These are phyloP conservation scores for Pseudochromis fuscus DNA, from an alignment of 2,797 vertebrate genomes.

Conservation along the genomic window DNA sequence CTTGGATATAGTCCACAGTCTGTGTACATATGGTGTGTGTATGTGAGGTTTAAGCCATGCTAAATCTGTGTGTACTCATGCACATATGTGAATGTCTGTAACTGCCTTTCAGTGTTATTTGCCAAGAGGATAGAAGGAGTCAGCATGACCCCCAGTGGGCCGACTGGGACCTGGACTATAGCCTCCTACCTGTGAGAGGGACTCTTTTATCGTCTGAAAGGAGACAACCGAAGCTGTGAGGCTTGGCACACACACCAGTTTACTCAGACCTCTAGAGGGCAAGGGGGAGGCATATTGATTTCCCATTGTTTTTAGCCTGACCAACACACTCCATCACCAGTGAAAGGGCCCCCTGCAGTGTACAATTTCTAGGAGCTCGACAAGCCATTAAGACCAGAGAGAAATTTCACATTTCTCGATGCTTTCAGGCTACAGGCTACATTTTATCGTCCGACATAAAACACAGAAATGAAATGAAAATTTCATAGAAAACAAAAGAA, in stretches of 20 bases:
- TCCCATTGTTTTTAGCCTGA: conserved; percentile 82
- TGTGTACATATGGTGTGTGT: conserved; percentile 41
- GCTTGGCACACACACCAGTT: conserved; percentile 79
- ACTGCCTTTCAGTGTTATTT: conserved; percentile 71
- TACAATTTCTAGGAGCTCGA: conserved; percentile 79
- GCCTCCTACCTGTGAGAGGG: conserved; percentile 71
- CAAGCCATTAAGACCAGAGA: conserved; percentile 78
- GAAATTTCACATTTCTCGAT: conserved; percentile 64
- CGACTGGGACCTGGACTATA: conserved; percentile 64
- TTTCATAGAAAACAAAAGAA: not conserved
- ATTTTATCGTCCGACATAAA: conserved; percentile 32
- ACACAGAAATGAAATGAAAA: conserved; percentile 32
- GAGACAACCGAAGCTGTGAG: conserved; percentile 65
- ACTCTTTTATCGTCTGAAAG: conserved; percentile 73
- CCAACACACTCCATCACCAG: conserved; percentile 81
- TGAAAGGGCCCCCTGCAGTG: conserved; percentile 81
- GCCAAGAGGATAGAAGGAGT: conserved; percentile 66
- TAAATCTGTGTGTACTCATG: conserved; percentile 62
- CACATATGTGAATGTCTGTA: conserved; percentile 63
- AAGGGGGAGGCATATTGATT: conserved; percentile 80
- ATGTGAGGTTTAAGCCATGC: conserved; percentile 46
- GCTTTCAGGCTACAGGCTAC: conserved; percentile 47
- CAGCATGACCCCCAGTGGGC: conserved; percentile 67
- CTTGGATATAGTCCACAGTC: conserved; percentile 14
- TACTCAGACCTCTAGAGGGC: conserved; percentile 77